phyloP scores from a whole-genome alignment of 2,797 vertebrate species.

The Sternarchorhynchus goeldii region DNA sequence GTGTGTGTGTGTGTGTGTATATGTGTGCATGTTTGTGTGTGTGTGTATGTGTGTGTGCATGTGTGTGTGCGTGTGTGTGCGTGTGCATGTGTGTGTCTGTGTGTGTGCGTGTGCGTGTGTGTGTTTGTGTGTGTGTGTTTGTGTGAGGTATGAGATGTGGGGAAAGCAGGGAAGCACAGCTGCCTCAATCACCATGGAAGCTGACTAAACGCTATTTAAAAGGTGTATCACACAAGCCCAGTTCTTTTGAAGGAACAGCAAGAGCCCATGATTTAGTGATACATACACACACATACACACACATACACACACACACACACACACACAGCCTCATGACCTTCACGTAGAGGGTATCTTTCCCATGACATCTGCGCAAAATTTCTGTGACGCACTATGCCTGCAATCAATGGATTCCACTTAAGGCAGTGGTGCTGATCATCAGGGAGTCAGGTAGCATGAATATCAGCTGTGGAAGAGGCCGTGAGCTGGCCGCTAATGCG shows the following conservation, averaged over 20 bases:
- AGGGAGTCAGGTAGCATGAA: constrained; percentile 56
- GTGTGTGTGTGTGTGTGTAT: constrained; percentile 15
- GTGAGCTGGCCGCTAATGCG: constrained; percentile 53
- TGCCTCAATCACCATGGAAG: constrained; percentile 25
- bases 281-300: constrained; percentile 8
- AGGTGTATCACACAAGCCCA: constrained; percentile 26
- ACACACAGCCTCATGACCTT: constrained; percentile 34
- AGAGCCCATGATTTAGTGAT: constrained; percentile 33
- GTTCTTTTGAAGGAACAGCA: too few relatives aligned
- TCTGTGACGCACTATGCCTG: constrained; percentile 57
- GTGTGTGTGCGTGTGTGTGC: background rate
- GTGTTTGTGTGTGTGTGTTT: constrained; percentile 15
- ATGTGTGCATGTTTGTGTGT: background rate
- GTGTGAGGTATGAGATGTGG: background rate
- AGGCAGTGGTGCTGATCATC: constrained; percentile 68
- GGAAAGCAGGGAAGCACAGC: constrained; percentile 48
- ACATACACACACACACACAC: constrained; percentile 21
- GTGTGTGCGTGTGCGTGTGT: too few relatives aligned
- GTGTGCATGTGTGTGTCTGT: too few relatives aligned
- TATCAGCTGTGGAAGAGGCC: constrained; percentile 56
- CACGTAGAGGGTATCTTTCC: constrained; percentile 21
- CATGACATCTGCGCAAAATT: constrained; percentile 52
- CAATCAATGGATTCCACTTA: constrained; percentile 75
- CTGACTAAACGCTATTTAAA: constrained; percentile 55
- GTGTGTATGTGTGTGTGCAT: background rate